phyloP scores from a whole-genome alignment of 2,113 vertebrate genomes.

The Takifugu flavidus region DNA sequence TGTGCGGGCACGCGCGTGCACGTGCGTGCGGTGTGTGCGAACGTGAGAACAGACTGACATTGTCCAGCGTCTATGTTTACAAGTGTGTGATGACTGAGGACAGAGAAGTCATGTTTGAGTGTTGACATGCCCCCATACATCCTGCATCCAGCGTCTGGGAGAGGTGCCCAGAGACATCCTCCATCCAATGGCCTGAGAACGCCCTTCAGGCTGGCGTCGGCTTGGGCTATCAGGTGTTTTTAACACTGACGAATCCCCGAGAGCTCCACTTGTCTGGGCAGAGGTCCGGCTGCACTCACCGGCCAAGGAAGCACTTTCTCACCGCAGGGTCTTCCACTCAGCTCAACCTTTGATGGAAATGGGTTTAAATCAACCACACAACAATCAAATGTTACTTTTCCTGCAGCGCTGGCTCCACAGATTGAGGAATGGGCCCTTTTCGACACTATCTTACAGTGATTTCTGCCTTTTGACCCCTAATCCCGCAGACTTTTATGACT shows the following conservation, averaged over 20 bases:
- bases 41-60: conserved; percentile 43
- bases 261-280: no score
- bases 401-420: conserved; percentile 2
- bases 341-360: conserved; percentile 1
- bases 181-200: conserved; percentile 42
- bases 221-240: neutral
- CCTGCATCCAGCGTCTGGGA: neutral
- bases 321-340: conserved; percentile 4
- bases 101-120: conserved; percentile 23
- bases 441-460: neutral
- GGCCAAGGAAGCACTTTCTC: conserved; percentile 6
- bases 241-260: no score
- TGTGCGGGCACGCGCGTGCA: neutral
- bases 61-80: conserved; percentile 25
- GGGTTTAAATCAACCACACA: conserved; percentile 14
- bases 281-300: neutral
- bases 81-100: conserved; percentile 31
- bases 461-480: conserved; percentile 5
- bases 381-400: neutral
- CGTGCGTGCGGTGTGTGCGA: no score
- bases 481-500: conserved; percentile 36
- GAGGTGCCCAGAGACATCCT: conserved; percentile 45
- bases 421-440: conserved; percentile 3
- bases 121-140: conserved; percentile 26
- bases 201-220: conserved; percentile 18